Conservation (phyloP, 2,797 vertebrate genomes). For the Chiloscyllium punctatum region DNA sequence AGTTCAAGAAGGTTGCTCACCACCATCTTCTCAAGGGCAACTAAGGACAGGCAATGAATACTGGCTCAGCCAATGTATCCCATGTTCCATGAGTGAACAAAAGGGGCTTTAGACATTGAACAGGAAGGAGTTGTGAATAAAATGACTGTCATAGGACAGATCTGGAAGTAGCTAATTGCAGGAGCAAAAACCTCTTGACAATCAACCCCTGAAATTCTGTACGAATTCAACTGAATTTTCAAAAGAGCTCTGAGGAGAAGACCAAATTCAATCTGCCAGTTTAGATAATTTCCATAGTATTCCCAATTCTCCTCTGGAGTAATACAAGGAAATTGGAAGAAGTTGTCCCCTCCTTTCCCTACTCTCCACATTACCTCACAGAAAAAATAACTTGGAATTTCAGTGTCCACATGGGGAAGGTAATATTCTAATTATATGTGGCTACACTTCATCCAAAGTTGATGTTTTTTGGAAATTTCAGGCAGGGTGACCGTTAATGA, state of each 20-base stretch:
- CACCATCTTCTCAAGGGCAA: no score
- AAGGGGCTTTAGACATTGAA: not conserved
- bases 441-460: not conserved
- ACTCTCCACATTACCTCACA: no score
- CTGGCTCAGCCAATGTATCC: no score
- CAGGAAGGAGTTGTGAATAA: not conserved
- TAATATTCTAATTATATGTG: not conserved
- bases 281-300: no score
- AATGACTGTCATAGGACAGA: not conserved
- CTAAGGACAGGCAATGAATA: no score
- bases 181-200: not conserved
- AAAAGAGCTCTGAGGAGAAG: not conserved
- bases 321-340: no score
- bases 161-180: not conserved
- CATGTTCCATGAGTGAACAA: no score
- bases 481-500: not conserved
- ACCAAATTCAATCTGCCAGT: not conserved
- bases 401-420: no score
- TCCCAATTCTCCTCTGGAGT: no score
- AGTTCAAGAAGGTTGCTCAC: no score
- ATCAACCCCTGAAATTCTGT: not conserved
- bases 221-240: not conserved
- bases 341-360: no score
- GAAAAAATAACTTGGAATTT: no score
- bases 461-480: not conserved